A percentile compares a stretch with the other conserved stretches of the same genome.
Conservation (phyloP, 2,113 vertebrate species). For the Gopherus evgoodei region DNA sequence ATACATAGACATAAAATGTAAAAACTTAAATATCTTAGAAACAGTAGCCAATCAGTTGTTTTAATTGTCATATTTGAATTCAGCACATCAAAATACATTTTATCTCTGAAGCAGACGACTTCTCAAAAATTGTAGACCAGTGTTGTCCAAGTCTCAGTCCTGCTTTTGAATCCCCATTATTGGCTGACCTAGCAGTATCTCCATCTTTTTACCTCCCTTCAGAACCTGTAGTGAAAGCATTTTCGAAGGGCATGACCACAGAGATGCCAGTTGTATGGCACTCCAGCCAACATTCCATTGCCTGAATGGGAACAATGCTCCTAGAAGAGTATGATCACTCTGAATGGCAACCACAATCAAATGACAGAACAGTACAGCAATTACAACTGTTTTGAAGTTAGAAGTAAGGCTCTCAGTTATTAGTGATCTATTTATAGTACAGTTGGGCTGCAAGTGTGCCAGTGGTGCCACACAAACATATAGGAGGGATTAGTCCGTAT, state of each 20-base stretch:
- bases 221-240: not conserved
- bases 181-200: not conserved
- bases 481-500: not conserved
- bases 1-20: no score
- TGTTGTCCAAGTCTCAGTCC: not conserved
- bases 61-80: no score
- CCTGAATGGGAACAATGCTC: not conserved
- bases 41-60: no score
- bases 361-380: not conserved
- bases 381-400: not conserved
- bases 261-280: not conserved
- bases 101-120: no score
- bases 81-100: no score
- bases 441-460: not conserved
- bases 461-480: not conserved
- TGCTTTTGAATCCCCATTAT: not conserved
- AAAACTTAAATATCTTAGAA: no score
- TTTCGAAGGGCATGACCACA: not conserved
- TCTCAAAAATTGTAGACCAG: no score
- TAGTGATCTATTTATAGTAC: not conserved
- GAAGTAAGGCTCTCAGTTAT: not conserved
- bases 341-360: not conserved
- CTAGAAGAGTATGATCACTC: not conserved
- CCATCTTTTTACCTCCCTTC: not conserved
- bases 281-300: not conserved